Evolutionary conservation across 1,140 invertebrate species (phyloP).

Genomic region (Zaprionus taronus): DNA sequence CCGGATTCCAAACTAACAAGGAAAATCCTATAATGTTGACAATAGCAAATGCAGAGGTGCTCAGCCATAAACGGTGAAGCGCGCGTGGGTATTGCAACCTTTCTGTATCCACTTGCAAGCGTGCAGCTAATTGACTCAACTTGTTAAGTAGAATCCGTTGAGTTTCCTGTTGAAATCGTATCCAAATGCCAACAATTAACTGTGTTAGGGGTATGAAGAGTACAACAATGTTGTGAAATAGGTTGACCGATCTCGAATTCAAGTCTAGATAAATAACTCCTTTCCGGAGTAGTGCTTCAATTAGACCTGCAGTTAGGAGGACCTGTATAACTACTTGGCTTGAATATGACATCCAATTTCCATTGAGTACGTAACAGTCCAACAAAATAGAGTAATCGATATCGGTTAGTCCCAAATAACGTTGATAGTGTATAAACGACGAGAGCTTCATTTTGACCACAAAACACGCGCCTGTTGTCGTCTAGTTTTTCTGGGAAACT

Average conservation of each 20-base stretch:
- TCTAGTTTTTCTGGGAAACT: not conserved
- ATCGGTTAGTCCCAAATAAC: slow-evolving; percentile 30
- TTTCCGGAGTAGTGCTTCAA: not conserved
- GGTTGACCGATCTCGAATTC: not conserved
- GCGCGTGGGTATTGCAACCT: not conserved
- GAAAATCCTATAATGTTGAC: not conserved
- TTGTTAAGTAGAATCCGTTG: slow-evolving; percentile 9
- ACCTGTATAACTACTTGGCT: not conserved
- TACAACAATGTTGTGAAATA: slow-evolving; percentile 7
- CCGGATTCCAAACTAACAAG: not conserved
- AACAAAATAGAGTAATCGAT: slow-evolving; percentile 16
- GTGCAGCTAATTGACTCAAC: not conserved
- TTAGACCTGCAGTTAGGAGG: not conserved
- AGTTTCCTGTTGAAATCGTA: slow-evolving; percentile 10
- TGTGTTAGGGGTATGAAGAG: not conserved
- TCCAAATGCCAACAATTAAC: slow-evolving; percentile 15
- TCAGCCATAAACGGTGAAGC: slow-evolving; percentile 14
- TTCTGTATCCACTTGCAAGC: slow-evolving; percentile 11
- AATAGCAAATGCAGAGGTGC: not conserved
- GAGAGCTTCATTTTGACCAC: slow-evolving; percentile 1
- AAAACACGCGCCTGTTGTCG: not conserved
- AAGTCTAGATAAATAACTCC: not conserved
- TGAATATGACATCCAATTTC: not conserved
- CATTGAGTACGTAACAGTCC: slow-evolving; percentile 10
- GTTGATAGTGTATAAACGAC: slow-evolving; percentile 26